Evolutionary conservation across 2,888 invertebrate species (phyloP).

Genomic region (Lycia hirtaria): DNA sequence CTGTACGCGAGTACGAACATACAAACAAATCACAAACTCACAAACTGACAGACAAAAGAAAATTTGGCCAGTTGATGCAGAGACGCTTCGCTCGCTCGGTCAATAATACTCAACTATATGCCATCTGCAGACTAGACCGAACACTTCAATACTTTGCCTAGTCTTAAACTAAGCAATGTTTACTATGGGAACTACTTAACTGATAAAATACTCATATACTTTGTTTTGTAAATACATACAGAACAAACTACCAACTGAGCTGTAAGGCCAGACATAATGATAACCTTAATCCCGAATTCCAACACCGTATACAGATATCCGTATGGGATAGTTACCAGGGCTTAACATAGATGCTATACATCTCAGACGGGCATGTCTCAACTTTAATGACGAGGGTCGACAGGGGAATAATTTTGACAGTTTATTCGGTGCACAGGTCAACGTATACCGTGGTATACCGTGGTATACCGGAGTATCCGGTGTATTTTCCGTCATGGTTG

Average conservation of each 20-base stretch:
- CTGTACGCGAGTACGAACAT: too few species aligned
- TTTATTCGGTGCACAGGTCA: constrained; percentile 32
- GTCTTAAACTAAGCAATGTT: too few species aligned
- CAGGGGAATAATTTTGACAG: constrained; percentile 52
- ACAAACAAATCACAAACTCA: too few species aligned
- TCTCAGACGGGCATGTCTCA: constrained; percentile 46
- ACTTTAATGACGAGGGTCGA: constrained; percentile 70
- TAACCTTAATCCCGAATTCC: neutral
- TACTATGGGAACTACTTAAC: too few species aligned
- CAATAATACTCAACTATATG: too few species aligned
- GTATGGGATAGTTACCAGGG: constrained; percentile 22
- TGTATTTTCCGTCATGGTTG: neutral
- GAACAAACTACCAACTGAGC: too few species aligned
- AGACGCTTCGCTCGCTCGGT: too few species aligned
- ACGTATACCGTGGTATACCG: constrained; percentile 8
- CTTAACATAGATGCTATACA: constrained; percentile 48
- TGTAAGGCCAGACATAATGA: neutral
- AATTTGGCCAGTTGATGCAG: too few species aligned
- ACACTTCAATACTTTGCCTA: too few species aligned
- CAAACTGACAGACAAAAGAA: too few species aligned
- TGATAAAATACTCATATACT: neutral
- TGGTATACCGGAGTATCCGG: neutral
- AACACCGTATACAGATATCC: neutral
- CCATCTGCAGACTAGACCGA: too few species aligned
- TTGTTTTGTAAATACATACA: too few species aligned